Base-by-base conservation (phyloP, 2,797 vertebrate species). In the Pseudopleuronectes americanus region DNA sequence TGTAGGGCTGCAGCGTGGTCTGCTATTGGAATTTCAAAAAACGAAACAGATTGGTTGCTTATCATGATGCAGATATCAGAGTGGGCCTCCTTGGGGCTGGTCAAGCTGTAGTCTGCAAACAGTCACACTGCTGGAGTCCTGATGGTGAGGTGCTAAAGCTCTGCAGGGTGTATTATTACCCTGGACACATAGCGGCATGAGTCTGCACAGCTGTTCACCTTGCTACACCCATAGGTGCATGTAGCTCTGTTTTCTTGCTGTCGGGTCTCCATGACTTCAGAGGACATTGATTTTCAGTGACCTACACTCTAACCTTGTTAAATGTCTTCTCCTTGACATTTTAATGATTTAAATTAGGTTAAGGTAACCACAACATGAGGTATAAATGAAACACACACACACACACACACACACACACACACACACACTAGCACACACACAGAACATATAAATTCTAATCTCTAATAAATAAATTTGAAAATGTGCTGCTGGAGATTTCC, bases 101-200 rank as follows among this genome's bases (percentile, higher is more conserved):
- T 45, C 17, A 7, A 22, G 1, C 53, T 28, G 51, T 43, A 19
- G 47, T 66, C 53, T 73, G 62, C 61, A 69, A 63, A 61, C 63
- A 53, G 26, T 52, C 54, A 71, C 53, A 55, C 64, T 24, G 2
- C 63, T 60, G 43, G 21, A 69, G 63, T 64, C 19, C 53, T 48
- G 57, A 72, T 55, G 54, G 14, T 49, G 56, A 80, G 57, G 67
- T 68, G 31, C 19, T 52, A 49, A 68, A 53, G 68, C 74, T 81
- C 64, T 66, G 54, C 81, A 71, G 65, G 76, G 68, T 80, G 71
- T 87, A 90, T 89, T 81, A 83, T 87, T 87, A 89, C 61, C 45
- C 52, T n/a, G 58, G 60, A 76, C 64, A 41, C 52, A 65, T 72
- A 76, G 71, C 76, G 72, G 52, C 12, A 56, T 52, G 53, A 57